A percentile compares a stretch with the other conserved stretches of the same genome.
These are phyloP conservation scores for Neofelis nebulosa DNA, from an alignment of 2,113 vertebrate genomes.

Conservation along the genomic window DNA sequence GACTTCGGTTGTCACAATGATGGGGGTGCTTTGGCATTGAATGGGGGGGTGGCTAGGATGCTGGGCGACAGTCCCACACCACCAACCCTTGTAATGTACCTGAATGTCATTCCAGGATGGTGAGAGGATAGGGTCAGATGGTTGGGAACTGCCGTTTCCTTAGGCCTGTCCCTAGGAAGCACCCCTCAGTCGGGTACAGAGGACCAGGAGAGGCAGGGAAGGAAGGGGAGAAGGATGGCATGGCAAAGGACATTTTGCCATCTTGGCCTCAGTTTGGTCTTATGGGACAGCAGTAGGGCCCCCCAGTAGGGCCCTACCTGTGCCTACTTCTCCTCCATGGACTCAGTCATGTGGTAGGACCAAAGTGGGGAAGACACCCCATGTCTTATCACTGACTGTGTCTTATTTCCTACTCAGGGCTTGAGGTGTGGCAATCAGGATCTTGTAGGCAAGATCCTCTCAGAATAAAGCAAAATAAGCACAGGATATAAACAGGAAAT, in stretches of 20 bases:
- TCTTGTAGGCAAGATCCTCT: background rate
- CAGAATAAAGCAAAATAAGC: conserved; percentile 31
- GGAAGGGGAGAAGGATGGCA: background rate
- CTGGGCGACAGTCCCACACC: background rate
- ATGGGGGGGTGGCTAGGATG: background rate
- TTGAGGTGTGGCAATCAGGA: background rate
- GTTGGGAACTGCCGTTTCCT: background rate
- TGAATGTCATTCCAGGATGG: background rate
- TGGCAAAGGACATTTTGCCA: background rate
- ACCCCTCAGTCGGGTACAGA: background rate
- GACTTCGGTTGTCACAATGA: background rate
- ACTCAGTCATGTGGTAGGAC: background rate
- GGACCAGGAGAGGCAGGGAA: background rate
- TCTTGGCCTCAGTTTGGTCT: background rate
- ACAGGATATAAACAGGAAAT: conserved; percentile 42
- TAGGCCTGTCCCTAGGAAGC: background rate
- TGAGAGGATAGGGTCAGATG: background rate
- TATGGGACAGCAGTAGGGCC: background rate
- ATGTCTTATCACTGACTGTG: background rate
- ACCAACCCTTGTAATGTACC: background rate
- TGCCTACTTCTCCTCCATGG: background rate
- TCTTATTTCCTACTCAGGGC: background rate
- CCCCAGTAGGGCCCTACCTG: background rate
- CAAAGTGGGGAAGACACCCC: background rate
- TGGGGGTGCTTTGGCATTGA: background rate